These are phyloP conservation scores for Cephonodes hylas DNA, from an alignment of 2,888 invertebrate species.

Conservation along the genomic window DNA sequence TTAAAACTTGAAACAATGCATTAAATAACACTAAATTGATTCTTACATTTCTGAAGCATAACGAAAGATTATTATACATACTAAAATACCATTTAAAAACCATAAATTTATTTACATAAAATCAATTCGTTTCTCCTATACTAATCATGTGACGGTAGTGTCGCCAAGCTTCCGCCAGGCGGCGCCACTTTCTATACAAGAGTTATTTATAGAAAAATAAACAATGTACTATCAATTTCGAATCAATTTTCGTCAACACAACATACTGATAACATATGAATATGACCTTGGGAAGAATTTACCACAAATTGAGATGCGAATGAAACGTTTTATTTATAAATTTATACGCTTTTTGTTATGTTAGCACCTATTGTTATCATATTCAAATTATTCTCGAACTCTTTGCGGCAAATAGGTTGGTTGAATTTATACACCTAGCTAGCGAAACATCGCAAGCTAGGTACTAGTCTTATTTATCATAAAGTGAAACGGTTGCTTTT, in stretches of 20 bases:
- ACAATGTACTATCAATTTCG: background rate
- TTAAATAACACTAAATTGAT: too few species aligned
- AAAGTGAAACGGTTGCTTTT: too few species aligned
- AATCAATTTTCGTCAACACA: background rate
- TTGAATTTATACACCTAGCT: too few species aligned
- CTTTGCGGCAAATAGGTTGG: too few species aligned
- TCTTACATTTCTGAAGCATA: too few species aligned
- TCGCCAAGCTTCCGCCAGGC: conserved; percentile 28
- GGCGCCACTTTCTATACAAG: conserved; percentile 35
- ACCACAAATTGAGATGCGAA: background rate
- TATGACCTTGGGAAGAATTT: background rate
- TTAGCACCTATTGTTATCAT: background rate
- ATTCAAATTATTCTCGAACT: background rate
- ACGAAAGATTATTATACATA: too few species aligned
- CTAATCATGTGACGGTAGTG: conserved; percentile 49
- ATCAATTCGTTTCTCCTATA: background rate
- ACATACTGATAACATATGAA: background rate
- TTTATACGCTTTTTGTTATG: background rate
- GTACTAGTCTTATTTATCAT: too few species aligned
- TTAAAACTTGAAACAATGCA: too few species aligned
- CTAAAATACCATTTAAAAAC: background rate
- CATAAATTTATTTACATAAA: background rate
- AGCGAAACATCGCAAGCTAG: too few species aligned
- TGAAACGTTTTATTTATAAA: background rate
- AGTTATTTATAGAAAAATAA: conserved; percentile 1